Evolutionary conservation across 2,113 vertebrate genomes (phyloP), one percentile per base, ranked within the genome.

Genomic region (Suncus etruscus): DNA sequence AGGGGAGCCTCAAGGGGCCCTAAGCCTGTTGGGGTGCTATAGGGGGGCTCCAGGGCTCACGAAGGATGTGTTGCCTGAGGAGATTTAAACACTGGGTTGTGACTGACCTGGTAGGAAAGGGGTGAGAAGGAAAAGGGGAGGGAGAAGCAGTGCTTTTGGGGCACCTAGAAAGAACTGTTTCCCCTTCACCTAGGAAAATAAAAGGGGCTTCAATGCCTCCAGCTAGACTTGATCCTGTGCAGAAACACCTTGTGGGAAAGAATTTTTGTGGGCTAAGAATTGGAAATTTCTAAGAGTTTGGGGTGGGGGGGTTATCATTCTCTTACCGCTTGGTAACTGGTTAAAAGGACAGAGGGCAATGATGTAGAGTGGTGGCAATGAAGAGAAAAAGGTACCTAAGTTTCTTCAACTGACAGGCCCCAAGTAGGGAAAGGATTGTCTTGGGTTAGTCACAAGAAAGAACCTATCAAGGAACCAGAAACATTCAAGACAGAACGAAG

Each of bases 131-230:
- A 61, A 20, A 61, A 7, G 0, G 39, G 63, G 9, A 8, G 45
- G 27, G 18, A 77, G n/a, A 47, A 20, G 15, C 24, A 39, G 18
- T 11, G 10, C 31, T 54, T 24, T 24, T 5, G 16, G 8, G 32
- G 20, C 22, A 4, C 22, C 0, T 8, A 1, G 72, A 27, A 65
- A 48, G 9, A 29, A 9, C 11, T 2, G 0, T 10, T 1, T 29
- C 50, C 32, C 77, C 0, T 0, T 48, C 45, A 27, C 11, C 8
- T 2, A 20, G 10, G 4, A 8, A 45, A 32, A 16, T 51, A 51
- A 12, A 82, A 29, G 58, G 68, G 11, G 68, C 70, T 1, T 0
- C 0, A 0, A 15, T 27, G 4, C 61, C 15, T 1, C 25, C 0
- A 3, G 18, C 3, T 10, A 24, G 65, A 12, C 73, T 66, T 54